Evolutionary conservation across 2,797 vertebrate genomes (phyloP), one percentile per base, ranked within the genome.

Genomic region (Perodicticus potto): DNA sequence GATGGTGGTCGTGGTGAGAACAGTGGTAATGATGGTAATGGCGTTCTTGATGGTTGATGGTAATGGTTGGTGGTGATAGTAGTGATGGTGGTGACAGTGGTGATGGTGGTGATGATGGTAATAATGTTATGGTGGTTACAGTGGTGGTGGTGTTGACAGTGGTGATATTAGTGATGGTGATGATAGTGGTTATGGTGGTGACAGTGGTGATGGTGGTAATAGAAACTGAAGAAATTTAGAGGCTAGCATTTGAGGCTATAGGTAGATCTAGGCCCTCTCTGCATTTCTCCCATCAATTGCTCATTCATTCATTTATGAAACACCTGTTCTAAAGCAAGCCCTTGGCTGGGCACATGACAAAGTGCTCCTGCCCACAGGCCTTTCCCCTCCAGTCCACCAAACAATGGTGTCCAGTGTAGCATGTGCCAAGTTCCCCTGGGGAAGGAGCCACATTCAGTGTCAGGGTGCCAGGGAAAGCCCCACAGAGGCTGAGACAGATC

Each of bases 31-130:
- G 72, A 25, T 29, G 40, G 2, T 43, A 6, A 23, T 29, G 25
- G 25, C 9, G 9, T 2, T 22, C 1, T 11, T 25, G 69, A 6
- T 23, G 5, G 2, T 40, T 69, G 37, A 2, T 72, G 22, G 7
- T 11, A 20, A 1, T 43, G 37, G 19, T 12, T 20, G 67, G 37
- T 12, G 34, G 34, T 40, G 23, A 16, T 23, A 59, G 5, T 3
- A 17, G 29, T 40, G 8, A 1, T 11, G 23, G 0, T 61, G 32
- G 1, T 23, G 20, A 0, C 25, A 34, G 0, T 40, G 69, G 22
- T 23, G 22, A 23, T 59, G 22, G 0, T 40, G 69, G 22, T 23
- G 22, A 23, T 59, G 22, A 20, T 27, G 59, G 10, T 61, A 3
- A 25, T 61, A 22, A 57, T 57, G 55, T 19, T 57, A 3, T 19